Percentiles rank a stretch among this genome's conserved stretches.
These are phyloP conservation scores for Bubalus kerabau DNA, from an alignment of 2,113 vertebrate genomes.

Conservation along the genomic window DNA sequence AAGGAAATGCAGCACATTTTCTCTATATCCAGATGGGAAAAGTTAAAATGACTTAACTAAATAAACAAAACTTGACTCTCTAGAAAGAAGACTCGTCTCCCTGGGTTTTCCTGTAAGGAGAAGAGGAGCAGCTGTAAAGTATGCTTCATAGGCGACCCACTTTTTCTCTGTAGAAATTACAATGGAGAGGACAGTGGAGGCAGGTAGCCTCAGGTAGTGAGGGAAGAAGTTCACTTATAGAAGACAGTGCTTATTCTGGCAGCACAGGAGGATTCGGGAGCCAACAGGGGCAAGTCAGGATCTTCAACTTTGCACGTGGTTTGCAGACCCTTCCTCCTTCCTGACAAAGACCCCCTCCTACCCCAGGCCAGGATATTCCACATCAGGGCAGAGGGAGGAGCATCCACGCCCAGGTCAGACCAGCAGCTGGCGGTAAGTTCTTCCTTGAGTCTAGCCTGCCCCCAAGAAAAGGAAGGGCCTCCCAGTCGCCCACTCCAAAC, in stretches of 20 bases:
- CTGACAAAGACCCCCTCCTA: slow-evolving; percentile 44
- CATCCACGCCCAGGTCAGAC: background rate
- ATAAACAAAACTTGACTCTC: background rate
- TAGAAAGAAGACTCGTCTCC: background rate
- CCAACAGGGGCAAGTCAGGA: slow-evolving; percentile 84
- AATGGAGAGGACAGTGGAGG: slow-evolving; percentile 94
- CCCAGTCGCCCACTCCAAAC: background rate
- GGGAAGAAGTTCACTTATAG: slow-evolving; percentile 89
- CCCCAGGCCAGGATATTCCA: slow-evolving; percentile 64
- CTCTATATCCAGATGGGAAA: background rate
- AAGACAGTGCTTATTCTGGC: slow-evolving; percentile 92
- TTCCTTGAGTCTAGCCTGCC: background rate
- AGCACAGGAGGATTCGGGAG: slow-evolving; percentile 88
- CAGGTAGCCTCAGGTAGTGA: slow-evolving; percentile 84
- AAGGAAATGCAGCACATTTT: background rate
- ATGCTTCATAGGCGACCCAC: slow-evolving; percentile 75
- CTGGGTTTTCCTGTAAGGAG: background rate
- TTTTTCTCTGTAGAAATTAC: slow-evolving; percentile 90
- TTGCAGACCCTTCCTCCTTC: slow-evolving; percentile 77
- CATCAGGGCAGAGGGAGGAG: slow-evolving; percentile 47
- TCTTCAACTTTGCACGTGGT: slow-evolving; percentile 89
- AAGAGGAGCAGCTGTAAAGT: background rate
- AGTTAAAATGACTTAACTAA: background rate
- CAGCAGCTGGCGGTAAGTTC: slow-evolving; percentile 61
- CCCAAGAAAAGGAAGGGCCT: slow-evolving; percentile 36